Evolutionary conservation across 23 tunicate species (phyloP).

Genomic region (Clavelina lepadiformis): DNA sequence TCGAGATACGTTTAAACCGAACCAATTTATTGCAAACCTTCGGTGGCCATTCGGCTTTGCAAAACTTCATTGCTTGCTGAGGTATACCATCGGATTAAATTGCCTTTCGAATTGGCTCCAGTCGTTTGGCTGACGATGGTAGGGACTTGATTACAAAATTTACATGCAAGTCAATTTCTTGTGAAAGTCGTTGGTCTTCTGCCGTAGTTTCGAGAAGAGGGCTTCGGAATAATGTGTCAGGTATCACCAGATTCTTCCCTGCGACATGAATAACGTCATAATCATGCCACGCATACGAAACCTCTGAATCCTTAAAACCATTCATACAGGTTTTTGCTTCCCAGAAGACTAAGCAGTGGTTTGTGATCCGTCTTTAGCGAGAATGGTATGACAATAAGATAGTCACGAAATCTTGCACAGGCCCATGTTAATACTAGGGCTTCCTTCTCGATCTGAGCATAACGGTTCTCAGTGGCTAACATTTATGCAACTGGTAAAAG

Average conservation of each 20-base stretch:
- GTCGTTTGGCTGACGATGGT: constrained; percentile 12
- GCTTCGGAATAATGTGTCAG: constrained; percentile 9
- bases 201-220: background rate
- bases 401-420: constrained; percentile 9
- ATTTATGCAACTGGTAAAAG: constrained; percentile 5
- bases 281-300: constrained; percentile 24
- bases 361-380: constrained; percentile 27
- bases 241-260: constrained; percentile 16
- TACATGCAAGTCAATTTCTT: background rate
- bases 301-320: constrained; percentile 12
- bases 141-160: background rate
- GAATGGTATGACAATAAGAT: constrained; percentile 15
- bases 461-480: constrained; percentile 24
- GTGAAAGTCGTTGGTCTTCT: background rate
- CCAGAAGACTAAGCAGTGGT: constrained; percentile 16
- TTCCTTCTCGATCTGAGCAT: constrained; percentile 41
- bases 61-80: constrained; percentile 1
- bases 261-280: constrained; percentile 23
- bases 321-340: constrained; percentile 11
- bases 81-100: background rate
- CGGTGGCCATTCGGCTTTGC: constrained; percentile 11
- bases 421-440: constrained; percentile 13
- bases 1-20: no score
- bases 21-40: no score
- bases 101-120: background rate